A percentile compares a stretch with the other conserved stretches of the same genome.
Evolutionary conservation across 92 coral and sea anemone genomes (phyloP).

Genomic region (Porites evermanni): DNA sequence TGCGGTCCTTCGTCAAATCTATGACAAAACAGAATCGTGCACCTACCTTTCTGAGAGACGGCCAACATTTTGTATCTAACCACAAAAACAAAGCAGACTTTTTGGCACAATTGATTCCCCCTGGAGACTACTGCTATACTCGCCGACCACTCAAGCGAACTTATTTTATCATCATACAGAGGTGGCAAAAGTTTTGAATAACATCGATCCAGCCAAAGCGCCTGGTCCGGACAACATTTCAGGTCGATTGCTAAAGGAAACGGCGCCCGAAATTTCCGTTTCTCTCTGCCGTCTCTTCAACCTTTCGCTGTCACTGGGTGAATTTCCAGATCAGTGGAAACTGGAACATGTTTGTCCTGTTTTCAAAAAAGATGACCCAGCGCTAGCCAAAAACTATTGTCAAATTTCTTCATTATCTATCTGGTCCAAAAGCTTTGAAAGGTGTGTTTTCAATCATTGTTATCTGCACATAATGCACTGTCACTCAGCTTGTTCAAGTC

Average conservation of each 20-base stretch:
- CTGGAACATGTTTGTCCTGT: slow-evolving; percentile 54
- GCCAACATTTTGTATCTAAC: too few relatives aligned
- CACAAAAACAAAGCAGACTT: too few relatives aligned
- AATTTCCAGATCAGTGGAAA: slow-evolving; percentile 64
- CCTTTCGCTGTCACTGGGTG: slow-evolving; percentile 57
- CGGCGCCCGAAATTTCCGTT: slow-evolving; percentile 52
- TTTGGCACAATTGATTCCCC: too few relatives aligned
- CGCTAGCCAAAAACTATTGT: slow-evolving; percentile 49
- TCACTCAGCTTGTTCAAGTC: slow-evolving; percentile 55
- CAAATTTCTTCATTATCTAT: slow-evolving; percentile 62
- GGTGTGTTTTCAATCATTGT: slow-evolving; percentile 60
- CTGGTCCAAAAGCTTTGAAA: slow-evolving; percentile 52
- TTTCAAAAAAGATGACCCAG: slow-evolving; percentile 56
- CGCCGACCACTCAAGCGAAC: too few relatives aligned
- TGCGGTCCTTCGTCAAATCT: too few relatives aligned
- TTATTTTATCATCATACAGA: too few relatives aligned
- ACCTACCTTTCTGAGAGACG: too few relatives aligned
- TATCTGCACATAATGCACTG: slow-evolving; percentile 35
- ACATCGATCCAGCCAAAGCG: slow-evolving; percentile 62
- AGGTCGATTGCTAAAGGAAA: slow-evolving; percentile 42
- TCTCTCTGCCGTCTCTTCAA: slow-evolving; percentile 56
- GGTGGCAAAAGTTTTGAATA: not conserved
- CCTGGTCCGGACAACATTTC: slow-evolving; percentile 66
- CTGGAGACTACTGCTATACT: too few relatives aligned
- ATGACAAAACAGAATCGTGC: not conserved